These are phyloP conservation scores for Conops quadrifasciatus DNA, from an alignment of 2,888 invertebrate species.

Conservation along the genomic window DNA sequence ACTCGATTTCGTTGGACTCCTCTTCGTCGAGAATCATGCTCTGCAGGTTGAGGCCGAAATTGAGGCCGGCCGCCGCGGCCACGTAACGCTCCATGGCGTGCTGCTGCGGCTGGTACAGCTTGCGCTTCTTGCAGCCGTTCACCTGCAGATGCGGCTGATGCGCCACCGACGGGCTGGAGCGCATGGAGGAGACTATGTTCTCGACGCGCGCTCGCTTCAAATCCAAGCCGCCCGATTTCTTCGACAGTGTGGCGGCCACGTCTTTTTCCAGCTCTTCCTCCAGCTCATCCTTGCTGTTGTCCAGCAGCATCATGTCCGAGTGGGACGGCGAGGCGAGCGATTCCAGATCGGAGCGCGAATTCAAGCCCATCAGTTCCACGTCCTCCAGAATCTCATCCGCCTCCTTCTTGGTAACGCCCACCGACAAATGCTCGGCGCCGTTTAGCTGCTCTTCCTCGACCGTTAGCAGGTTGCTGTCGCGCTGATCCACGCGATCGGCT, in stretches of 20 bases:
- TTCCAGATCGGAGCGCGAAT: conserved; percentile 64
- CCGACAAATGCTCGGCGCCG: conserved; percentile 38
- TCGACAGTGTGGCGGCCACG: conserved; percentile 53
- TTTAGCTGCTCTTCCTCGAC: conserved; percentile 33
- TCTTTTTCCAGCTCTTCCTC: conserved; percentile 67
- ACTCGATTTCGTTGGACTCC: conserved; percentile 79
- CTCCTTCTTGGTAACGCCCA: conserved; percentile 60
- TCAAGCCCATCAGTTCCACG: conserved; percentile 61
- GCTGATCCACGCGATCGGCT: conserved; percentile 36
- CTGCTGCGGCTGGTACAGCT: conserved; percentile 94
- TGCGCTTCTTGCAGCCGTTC: conserved; percentile 94
- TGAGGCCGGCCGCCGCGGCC: conserved; percentile 68
- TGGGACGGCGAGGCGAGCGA: conserved; percentile 69
- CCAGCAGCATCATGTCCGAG: conserved; percentile 67
- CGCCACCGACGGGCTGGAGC: conserved; percentile 82
- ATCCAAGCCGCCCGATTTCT: conserved; percentile 73
- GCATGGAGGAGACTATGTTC: conserved; percentile 94
- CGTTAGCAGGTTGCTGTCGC: conserved; percentile 28
- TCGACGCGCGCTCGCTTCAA: conserved; percentile 93
- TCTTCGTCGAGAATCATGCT: conserved; percentile 74
- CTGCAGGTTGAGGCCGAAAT: conserved; percentile 69
- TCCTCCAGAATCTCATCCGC: conserved; percentile 61
- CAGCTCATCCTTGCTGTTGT: conserved; percentile 74
- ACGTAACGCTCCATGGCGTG: conserved; percentile 76
- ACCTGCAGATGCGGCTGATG: conserved; percentile 69